Percentiles rank a stretch among this genome's conserved stretches.
These are phyloP conservation scores for Wasmannia auropunctata DNA, from an alignment of 1,140 invertebrate species.

Conservation along the genomic window DNA sequence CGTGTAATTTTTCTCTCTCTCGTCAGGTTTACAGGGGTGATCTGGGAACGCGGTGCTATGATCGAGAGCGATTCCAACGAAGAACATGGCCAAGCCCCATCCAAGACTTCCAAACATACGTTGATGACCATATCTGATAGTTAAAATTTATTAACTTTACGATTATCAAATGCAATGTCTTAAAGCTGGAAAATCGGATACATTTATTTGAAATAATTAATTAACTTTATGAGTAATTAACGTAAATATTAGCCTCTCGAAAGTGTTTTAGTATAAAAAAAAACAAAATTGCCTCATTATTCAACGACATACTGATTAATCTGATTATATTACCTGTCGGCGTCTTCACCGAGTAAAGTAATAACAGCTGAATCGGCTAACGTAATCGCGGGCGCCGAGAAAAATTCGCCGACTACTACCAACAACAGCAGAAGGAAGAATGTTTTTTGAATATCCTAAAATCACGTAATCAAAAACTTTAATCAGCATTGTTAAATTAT, in stretches of 20 bases:
- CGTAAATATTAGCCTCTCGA: background rate
- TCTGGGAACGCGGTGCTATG: conserved; percentile 96
- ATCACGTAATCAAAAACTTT: too few species aligned
- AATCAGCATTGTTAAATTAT: conserved; percentile 6
- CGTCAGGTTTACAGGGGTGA: conserved; percentile 95
- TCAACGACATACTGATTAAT: background rate
- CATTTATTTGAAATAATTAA: background rate
- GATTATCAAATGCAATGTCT: background rate
- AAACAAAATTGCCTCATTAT: background rate
- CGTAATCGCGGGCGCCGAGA: conserved; percentile 98
- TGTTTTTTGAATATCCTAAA: conserved; percentile 96
- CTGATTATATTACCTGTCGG: conserved; percentile 91
- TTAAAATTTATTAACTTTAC: conserved; percentile 17
- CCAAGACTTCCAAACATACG: conserved; percentile 99
- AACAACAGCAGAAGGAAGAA: conserved; percentile 97
- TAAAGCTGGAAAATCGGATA: background rate
- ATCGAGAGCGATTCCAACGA: conserved; percentile 99
- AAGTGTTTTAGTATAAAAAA: background rate
- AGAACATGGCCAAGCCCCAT: conserved; percentile 99
- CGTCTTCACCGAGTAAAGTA: conserved; percentile 95
- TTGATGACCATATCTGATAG: conserved; percentile 94
- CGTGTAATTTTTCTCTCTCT: conserved; percentile 98
- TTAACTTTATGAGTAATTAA: background rate
- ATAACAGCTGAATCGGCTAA: conserved; percentile 98
- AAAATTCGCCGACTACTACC: conserved; percentile 98